A percentile compares a stretch with the other conserved stretches of the same genome.
phyloP scores from a whole-genome alignment of 2,888 invertebrate genomes.

The Pogonocherus hispidulus region DNA sequence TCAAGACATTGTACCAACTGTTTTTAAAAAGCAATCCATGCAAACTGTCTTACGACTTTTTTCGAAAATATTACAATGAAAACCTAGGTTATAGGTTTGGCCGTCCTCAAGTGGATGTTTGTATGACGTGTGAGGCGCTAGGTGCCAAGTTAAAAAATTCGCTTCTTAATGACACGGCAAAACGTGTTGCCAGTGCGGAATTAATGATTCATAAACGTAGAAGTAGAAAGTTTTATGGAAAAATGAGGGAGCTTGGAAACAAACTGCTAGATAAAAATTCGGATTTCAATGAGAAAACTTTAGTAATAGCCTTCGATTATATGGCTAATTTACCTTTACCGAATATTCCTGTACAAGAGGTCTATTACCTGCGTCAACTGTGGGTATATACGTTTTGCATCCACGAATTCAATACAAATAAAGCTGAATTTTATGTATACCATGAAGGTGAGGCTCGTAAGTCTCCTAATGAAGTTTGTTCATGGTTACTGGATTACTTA shows the following conservation, averaged over 20 bases:
- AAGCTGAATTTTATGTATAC: conserved; percentile 39
- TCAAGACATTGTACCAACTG: too few species aligned
- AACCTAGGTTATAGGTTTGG: conserved; percentile 43
- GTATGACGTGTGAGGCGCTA: conserved; percentile 24
- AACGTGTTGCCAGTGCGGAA: background rate
- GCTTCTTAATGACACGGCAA: background rate
- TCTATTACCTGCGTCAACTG: conserved; percentile 49
- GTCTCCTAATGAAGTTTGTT: conserved; percentile 46
- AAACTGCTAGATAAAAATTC: too few species aligned
- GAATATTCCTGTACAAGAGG: conserved; percentile 53
- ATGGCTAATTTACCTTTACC: conserved; percentile 48
- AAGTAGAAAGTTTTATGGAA: background rate
- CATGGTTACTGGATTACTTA: conserved; percentile 43
- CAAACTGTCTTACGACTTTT: conserved; percentile 38
- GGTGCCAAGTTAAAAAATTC: background rate
- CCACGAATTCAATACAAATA: conserved; percentile 17
- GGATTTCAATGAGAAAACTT: too few species aligned
- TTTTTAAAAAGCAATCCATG: conserved; percentile 29
- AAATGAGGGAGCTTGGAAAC: background rate
- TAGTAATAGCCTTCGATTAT: conserved; percentile 50
- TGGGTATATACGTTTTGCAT: conserved; percentile 23
- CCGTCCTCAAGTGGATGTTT: conserved; percentile 41
- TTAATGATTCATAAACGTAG: background rate
- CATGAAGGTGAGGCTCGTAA: conserved; percentile 45
- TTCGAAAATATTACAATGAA: conserved; percentile 41